Conservation (phyloP, 2,797 vertebrate species). For the Streptopelia turtur region DNA sequence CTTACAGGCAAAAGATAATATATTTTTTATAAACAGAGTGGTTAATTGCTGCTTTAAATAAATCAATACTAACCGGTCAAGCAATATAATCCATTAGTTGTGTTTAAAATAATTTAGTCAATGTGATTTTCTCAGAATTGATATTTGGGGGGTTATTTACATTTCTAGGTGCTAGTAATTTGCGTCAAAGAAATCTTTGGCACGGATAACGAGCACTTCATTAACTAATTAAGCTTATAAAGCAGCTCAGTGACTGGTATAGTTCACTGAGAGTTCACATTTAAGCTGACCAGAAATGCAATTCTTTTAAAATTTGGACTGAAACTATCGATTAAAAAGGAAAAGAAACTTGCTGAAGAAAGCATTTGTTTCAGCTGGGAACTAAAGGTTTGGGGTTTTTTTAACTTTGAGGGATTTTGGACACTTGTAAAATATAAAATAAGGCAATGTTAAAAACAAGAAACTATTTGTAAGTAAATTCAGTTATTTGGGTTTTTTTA, state of each 20-base stretch:
- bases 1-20: constrained; percentile 25
- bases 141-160: constrained; percentile 8
- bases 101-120: constrained; percentile 2
- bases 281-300: constrained; percentile 56
- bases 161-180: constrained; percentile 29
- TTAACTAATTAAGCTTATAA: constrained; percentile 53
- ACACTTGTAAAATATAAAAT: neutral
- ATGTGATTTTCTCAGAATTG: neutral
- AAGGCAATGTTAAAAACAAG: neutral
- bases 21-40: neutral
- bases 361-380: neutral
- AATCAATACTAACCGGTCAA: constrained; percentile 14
- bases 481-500: neutral
- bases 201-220: neutral
- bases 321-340: constrained; percentile 11
- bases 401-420: neutral
- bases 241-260: constrained; percentile 10
- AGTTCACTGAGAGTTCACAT: constrained; percentile 62
- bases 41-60: constrained; percentile 52
- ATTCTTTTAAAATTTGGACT: constrained; percentile 14
- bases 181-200: constrained; percentile 4
- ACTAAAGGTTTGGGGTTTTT: neutral
- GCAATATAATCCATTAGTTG: neutral
- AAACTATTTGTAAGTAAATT: neutral
- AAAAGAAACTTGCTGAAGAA: neutral